A percentile compares a stretch with the other conserved stretches of the same genome.
phyloP scores from a whole-genome alignment of 2,797 vertebrate species.

The Tympanoctomys barrerae region DNA sequence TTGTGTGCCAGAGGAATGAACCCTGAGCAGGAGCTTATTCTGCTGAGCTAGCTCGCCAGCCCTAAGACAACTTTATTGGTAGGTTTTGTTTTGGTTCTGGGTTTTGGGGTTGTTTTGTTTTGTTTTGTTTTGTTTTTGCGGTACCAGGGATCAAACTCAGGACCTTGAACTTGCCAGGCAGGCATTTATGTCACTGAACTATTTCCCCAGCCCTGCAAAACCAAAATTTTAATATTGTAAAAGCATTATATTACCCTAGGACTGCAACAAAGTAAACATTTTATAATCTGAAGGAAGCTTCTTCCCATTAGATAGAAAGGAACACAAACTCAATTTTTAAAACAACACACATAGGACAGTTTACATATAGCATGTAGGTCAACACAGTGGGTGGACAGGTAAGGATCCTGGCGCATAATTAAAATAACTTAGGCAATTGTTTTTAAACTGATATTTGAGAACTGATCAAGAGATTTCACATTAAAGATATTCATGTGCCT shows the following conservation, averaged over 20 bases:
- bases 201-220: neutral
- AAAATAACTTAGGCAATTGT: constrained; percentile 52
- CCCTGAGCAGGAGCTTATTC: no score
- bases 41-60: no score
- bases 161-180: no score
- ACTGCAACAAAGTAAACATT: neutral
- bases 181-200: no score
- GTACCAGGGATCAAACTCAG: no score
- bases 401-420: constrained; percentile 25
- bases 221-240: neutral
- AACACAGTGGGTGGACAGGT: neutral
- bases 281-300: neutral
- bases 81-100: no score
- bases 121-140: no score
- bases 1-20: no score
- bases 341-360: neutral
- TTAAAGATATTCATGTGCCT: neutral
- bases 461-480: constrained; percentile 1
- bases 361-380: neutral
- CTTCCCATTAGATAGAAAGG: neutral
- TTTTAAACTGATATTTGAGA: constrained; percentile 55
- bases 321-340: neutral
- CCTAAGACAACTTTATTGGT: no score
- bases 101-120: no score
- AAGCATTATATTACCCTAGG: neutral